Conservation (phyloP, 2,113 vertebrate genomes). For the Macrotis lagotis region DNA sequence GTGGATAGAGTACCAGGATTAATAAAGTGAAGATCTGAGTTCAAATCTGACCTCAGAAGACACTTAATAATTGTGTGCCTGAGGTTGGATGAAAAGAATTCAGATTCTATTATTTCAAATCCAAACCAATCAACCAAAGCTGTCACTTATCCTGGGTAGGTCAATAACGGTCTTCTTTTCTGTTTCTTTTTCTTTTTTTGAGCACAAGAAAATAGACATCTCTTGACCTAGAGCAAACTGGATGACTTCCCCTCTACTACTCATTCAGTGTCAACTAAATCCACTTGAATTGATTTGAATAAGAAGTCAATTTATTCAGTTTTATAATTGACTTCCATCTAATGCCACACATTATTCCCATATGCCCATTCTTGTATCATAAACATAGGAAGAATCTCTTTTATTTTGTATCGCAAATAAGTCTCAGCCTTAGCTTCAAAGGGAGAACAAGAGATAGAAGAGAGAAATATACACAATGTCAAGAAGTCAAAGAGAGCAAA, state of each 20-base stretch:
- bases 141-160: background rate
- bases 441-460: background rate
- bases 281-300: background rate
- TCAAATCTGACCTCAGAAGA: background rate
- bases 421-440: background rate
- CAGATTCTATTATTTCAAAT: background rate
- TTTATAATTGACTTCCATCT: background rate
- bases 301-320: background rate
- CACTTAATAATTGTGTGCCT: too few species aligned
- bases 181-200: background rate
- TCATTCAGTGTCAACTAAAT: background rate
- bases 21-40: too few species aligned
- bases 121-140: background rate
- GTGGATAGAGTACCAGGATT: too few species aligned
- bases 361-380: background rate
- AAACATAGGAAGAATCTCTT: background rate
- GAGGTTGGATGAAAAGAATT: background rate
- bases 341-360: background rate
- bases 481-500: background rate
- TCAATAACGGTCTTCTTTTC: background rate
- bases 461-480: background rate
- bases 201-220: accelerated
- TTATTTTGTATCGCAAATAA: background rate
- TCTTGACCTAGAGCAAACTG: background rate
- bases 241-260: background rate